Conservation (phyloP, 2,888 invertebrate genomes). For the Glyphotaelius pellucidus region DNA sequence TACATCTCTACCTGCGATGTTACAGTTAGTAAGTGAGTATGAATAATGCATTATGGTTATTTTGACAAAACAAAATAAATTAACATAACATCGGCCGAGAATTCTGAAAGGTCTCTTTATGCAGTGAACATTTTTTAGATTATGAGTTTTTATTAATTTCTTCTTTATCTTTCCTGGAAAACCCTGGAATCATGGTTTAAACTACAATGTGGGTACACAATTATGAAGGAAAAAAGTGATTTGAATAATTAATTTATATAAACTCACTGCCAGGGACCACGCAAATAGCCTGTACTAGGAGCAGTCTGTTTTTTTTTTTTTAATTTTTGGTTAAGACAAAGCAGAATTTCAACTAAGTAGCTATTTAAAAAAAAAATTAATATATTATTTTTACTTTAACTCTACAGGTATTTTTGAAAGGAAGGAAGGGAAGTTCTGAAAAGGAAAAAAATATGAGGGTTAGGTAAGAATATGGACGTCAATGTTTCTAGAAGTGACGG, state of each 20-base stretch:
- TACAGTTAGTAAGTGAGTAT: background rate
- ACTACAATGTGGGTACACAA: background rate
- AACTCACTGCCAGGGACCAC: too few relatives aligned
- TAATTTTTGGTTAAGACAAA: too few relatives aligned
- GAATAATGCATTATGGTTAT: background rate
- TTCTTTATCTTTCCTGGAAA: background rate
- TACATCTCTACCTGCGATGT: background rate
- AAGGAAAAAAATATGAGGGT: too few relatives aligned
- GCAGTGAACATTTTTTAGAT: background rate
- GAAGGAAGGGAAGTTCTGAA: too few relatives aligned
- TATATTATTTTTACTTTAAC: too few relatives aligned
- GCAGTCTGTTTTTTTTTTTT: too few relatives aligned
- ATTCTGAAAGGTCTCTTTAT: background rate
- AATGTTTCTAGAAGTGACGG: too few relatives aligned
- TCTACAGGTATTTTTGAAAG: too few relatives aligned
- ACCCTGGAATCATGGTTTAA: background rate
- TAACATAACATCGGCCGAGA: background rate
- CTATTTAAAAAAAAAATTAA: too few relatives aligned
- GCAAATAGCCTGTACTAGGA: too few relatives aligned
- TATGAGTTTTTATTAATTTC: background rate
- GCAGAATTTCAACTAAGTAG: too few relatives aligned
- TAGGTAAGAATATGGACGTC: too few relatives aligned
- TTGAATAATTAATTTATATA: background rate
- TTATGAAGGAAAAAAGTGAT: background rate
- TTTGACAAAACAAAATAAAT: background rate